Base-by-base conservation (phyloP, 2,113 vertebrate genomes). In the Oceanodroma tethys region DNA sequence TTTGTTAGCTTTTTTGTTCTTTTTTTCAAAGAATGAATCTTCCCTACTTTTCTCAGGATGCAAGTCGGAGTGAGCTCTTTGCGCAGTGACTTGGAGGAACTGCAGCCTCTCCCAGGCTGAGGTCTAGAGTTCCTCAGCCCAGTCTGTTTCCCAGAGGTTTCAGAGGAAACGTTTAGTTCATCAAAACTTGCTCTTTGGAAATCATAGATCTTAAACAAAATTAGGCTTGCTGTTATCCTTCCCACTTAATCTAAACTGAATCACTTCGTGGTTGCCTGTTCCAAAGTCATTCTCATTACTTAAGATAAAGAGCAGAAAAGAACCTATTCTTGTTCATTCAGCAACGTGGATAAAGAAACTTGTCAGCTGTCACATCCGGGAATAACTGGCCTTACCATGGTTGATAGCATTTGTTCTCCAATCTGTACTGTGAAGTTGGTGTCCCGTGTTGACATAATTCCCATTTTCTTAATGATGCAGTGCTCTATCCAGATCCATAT, bases 321-420 rank as follows among this genome's bases (percentile, higher is more conserved):
- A 84, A 91, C 85, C 89, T 86, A 11, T 83, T 88, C 63, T 92
- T 84, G 60, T 75, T 93, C 68, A 30, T 86, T 81, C 68, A 65
- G 23, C 65, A 96, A 3, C 2, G 2, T 48, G 52, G 76, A 60
- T 91, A 93, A 93, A 94, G 86, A 40, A 93, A 68, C 59, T 81
- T 75, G 43, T 84, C 76, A 95, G 56, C 68, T 93, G 76, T 93
- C 81, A 65, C 21, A 48, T 92, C 52, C 81, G 88, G 71, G 58
- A 92, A 55, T 93, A 84, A 91, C 83, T 79, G 68, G 68, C 95
- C 65, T 94, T 91, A 38, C 93, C 20, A 2, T 67, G 79, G 50
- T 78, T 91, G 90, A 62, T 81, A 65, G 66, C 72, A 40, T 91
- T 96, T 89, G 56, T 89, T 96, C 60, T 85, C 40, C 70, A 75